Base-by-base conservation (phyloP, 2,888 invertebrate species). In the Tetropium fuscum region DNA sequence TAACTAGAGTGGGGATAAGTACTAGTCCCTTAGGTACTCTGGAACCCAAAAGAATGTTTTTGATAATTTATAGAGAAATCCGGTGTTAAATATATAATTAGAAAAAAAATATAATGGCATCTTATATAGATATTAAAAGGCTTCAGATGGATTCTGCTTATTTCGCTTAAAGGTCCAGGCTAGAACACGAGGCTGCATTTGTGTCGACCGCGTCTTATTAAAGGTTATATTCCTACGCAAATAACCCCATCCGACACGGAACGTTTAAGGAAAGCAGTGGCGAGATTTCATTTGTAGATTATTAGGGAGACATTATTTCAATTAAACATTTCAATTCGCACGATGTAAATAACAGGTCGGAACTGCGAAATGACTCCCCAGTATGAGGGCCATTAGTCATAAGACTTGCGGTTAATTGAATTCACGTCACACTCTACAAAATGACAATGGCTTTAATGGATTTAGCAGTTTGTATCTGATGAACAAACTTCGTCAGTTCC, bases 391-490 rank as follows among this genome's bases (percentile, higher is more conserved):
- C 58, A 41, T 58, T 41, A 45, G 47, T 58, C 45, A 58, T 53
- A 32, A 47, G 20, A 47, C 45, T 58, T 20, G 16, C 53, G 53
- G 58, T 58, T 58, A 53, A 58, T 58, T 53, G 38, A 25, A 58
- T 53, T 32, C 34, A 18, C 30, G 34, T 45, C 32, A 30, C 40
- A 30, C 19, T 53, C 53, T 27, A 55, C 13, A 36, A 58, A 49
- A 58, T 53, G 53, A 47, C 58, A 53, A 58, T 41, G 53, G 53
- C 45, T 36, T 47, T 58, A 58, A 58, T 53, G 41, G 40, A 41
- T 58, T 58, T 43, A 58, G 41, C 53, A 58, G 40, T 53, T 47
- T 41, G 47, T 19, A 53, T 47, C 53, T 30, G 53, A 58, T 58
- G 53, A 58, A 58, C 47, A 25, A 53, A 53, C 40, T 58, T 40